A percentile compares a stretch with the other conserved stretches of the same genome.
phyloP scores from a whole-genome alignment of 2,113 vertebrate species.

The Tetrao urogallus region DNA sequence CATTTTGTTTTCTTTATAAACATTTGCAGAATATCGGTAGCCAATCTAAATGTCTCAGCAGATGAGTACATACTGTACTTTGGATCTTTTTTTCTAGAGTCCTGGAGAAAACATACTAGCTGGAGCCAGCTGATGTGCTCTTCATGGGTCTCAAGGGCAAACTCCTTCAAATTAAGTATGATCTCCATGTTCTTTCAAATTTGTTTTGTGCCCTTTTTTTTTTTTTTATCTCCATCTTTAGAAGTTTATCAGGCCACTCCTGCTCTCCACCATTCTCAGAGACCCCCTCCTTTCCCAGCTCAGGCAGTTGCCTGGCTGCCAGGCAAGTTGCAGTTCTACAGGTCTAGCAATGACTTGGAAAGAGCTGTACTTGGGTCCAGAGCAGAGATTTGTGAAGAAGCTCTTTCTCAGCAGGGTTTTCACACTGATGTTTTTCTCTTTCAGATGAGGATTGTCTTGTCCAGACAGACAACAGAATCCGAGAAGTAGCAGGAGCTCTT shows the following conservation, averaged over 20 bases:
- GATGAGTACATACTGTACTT: conserved; percentile 77
- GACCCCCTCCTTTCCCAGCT: not conserved
- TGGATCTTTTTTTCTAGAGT: conserved; percentile 68
- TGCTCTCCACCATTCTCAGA: not conserved
- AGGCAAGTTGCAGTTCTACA: not conserved
- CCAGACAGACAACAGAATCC: not conserved
- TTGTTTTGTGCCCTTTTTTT: conserved; percentile 4
- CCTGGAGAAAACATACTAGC: conserved; percentile 75
- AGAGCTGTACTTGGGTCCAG: not conserved
- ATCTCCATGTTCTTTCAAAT: conserved; percentile 52
- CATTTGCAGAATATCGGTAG: conserved; percentile 80
- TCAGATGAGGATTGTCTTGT: not conserved
- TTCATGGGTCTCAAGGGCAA: conserved; percentile 73
- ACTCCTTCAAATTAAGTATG: conserved; percentile 62
- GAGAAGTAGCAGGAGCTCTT: not conserved
- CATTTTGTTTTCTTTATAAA: conserved; percentile 85
- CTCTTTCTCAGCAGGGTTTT: not conserved
- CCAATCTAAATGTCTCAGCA: conserved; percentile 84
- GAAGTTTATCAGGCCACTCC: not conserved
- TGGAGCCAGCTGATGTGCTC: conserved; percentile 80
- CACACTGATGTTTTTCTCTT: not conserved
- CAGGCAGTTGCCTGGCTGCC: not conserved
- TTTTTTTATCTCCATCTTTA: not conserved
- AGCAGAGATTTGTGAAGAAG: not conserved
- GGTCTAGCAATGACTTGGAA: not conserved